A percentile compares a stretch with the other conserved stretches of the same genome.
phyloP scores from a whole-genome alignment of 2,113 vertebrate species.

The Gambusia affinis region DNA sequence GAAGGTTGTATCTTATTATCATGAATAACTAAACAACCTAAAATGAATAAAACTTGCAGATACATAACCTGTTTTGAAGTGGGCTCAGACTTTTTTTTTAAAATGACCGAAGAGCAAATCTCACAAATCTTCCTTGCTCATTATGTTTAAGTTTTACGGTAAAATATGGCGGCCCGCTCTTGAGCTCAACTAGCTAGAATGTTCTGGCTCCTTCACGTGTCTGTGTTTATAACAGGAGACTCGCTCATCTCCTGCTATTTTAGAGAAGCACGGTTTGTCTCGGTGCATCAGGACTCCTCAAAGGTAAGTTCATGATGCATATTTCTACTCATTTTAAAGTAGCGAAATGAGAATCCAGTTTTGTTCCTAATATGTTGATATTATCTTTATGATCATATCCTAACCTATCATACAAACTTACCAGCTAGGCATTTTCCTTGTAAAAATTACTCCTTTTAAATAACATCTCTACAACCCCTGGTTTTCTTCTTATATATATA shows the following conservation, averaged over 20 bases:
- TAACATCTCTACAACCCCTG: not conserved
- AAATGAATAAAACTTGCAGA: not conserved
- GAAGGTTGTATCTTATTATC: not conserved
- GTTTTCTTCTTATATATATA: too few relatives aligned
- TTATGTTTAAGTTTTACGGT: conserved; percentile 42
- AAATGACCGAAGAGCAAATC: not conserved
- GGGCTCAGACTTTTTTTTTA: not conserved
- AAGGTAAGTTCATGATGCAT: not conserved
- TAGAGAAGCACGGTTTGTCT: not conserved
- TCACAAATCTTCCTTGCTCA: not conserved
- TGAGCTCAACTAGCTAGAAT: conserved; percentile 58
- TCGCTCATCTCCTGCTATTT: not conserved
- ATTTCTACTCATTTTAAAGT: not conserved
- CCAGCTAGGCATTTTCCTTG: too few relatives aligned
- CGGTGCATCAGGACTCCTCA: not conserved
- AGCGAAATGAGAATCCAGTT: not conserved
- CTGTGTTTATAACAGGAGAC: conserved; percentile 10
- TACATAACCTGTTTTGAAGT: accelerated
- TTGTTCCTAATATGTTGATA: not conserved
- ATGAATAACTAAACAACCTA: accelerated
- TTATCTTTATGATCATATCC: not conserved
- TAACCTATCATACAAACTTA: not conserved
- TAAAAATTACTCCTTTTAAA: not conserved
- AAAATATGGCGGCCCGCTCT: conserved; percentile 61
- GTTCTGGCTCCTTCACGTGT: conserved; percentile 55